phyloP scores from a whole-genome alignment of 2,888 invertebrate species.

The Aphodius sticticus region DNA sequence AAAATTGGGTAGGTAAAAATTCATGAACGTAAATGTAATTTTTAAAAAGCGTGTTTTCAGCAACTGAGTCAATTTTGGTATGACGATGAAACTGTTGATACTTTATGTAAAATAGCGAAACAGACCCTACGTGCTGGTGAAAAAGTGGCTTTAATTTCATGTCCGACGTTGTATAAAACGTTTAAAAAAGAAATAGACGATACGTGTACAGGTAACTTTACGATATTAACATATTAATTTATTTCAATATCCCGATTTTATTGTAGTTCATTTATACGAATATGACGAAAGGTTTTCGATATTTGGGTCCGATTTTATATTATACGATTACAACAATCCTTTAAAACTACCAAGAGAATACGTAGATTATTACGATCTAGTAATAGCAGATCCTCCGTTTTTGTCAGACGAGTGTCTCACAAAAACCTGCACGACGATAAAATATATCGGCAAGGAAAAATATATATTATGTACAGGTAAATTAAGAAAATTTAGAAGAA shows the following conservation, averaged over 20 bases:
- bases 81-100: slow-evolving; percentile 77
- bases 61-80: slow-evolving; percentile 99
- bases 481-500: slow-evolving; percentile 27
- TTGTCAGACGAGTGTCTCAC: slow-evolving; percentile 90
- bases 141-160: slow-evolving; percentile 84
- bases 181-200: slow-evolving; percentile 64
- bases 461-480: slow-evolving; percentile 88
- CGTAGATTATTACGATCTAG: slow-evolving; percentile 74
- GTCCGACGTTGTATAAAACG: slow-evolving; percentile 83
- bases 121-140: slow-evolving; percentile 64
- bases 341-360: slow-evolving; percentile 71
- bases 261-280: slow-evolving; percentile 80
- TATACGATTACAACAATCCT: slow-evolving; percentile 89
- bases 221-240: slow-evolving; percentile 35
- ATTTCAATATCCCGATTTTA: slow-evolving; percentile 5
- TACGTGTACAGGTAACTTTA: slow-evolving; percentile 61
- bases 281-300: slow-evolving; percentile 84
- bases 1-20: slow-evolving; percentile 76
- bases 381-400: slow-evolving; percentile 95
- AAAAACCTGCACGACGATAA: slow-evolving; percentile 82
- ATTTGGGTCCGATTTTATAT: slow-evolving; percentile 80
- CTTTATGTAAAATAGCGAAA: slow-evolving; percentile 73
- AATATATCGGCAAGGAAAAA: slow-evolving; percentile 73
- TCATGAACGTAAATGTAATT: neutral
- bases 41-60: slow-evolving; percentile 62